Evolutionary conservation across 2,888 invertebrate genomes (phyloP).

Genomic region (Alloscopus bannaensis): DNA sequence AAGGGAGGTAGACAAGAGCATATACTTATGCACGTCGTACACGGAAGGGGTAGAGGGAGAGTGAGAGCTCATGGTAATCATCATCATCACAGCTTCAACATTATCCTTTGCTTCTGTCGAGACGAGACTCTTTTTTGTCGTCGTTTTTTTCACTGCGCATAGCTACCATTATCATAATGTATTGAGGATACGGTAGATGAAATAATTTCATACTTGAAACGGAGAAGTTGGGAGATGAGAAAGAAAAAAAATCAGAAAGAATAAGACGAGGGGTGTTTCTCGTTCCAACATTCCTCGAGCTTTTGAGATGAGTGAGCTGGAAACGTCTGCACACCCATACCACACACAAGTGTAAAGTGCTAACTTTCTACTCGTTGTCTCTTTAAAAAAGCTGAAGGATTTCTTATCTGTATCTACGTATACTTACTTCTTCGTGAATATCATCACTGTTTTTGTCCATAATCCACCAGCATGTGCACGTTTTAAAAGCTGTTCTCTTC

Average conservation of each 20-base stretch:
- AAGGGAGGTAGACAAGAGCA: not conserved
- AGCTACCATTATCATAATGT: constrained; percentile 50
- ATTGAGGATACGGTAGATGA: constrained; percentile 34
- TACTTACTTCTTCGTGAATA: too few species aligned
- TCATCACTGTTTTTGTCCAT: too few species aligned
- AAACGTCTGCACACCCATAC: constrained; percentile 5
- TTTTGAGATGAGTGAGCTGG: constrained; percentile 6
- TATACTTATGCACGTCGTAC: constrained; percentile 2
- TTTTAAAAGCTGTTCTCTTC: too few species aligned
- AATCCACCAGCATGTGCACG: too few species aligned
- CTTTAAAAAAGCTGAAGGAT: too few species aligned
- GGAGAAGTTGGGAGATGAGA: too few species aligned
- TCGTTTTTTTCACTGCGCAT: not conserved
- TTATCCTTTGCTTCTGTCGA: constrained; percentile 10
- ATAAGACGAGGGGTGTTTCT: constrained; percentile 44
- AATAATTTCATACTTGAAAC: constrained; percentile 34
- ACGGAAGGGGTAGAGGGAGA: not conserved
- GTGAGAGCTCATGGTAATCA: constrained; percentile 17
- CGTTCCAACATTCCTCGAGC: constrained; percentile 13
- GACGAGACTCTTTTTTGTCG: constrained; percentile 26
- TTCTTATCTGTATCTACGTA: too few species aligned
- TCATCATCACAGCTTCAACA: constrained; percentile 12
- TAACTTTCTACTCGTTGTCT: constrained; percentile 7
- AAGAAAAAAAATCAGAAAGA: constrained; percentile 1
- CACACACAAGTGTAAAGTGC: constrained; percentile 29